These are phyloP conservation scores for Lasioglossum malachurum DNA, from an alignment of 2,888 invertebrate genomes.

Conservation along the genomic window DNA sequence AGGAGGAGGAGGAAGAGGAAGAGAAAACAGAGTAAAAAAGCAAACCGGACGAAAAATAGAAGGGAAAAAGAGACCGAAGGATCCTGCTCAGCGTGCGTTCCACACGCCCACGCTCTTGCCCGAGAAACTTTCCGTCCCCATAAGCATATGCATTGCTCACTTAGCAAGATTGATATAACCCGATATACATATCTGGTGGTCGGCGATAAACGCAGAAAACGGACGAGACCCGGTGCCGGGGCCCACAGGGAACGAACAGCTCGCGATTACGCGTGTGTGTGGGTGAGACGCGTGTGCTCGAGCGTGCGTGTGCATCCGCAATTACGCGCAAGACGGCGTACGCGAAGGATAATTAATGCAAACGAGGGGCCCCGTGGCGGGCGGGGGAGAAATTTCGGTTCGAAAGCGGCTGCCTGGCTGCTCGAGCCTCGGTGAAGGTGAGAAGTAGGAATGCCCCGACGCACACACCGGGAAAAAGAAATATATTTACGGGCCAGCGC, in stretches of 20 bases:
- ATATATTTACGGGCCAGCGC: slow-evolving; percentile 55
- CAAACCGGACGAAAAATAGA: background rate
- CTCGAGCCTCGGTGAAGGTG: slow-evolving; percentile 56
- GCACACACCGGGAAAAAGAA: slow-evolving; percentile 9
- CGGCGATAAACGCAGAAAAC: slow-evolving; percentile 36
- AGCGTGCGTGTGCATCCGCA: slow-evolving; percentile 72
- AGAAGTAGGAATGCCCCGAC: slow-evolving; percentile 63
- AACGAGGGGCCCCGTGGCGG: slow-evolving; percentile 47
- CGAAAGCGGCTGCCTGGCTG: slow-evolving; percentile 17
- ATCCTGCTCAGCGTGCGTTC: slow-evolving; percentile 76
- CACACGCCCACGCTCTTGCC: slow-evolving; percentile 77
- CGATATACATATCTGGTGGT: slow-evolving; percentile 70
- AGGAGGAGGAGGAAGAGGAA: slow-evolving; percentile 20
- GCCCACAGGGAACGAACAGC: background rate
- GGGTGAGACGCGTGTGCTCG: slow-evolving; percentile 41
- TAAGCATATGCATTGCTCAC: slow-evolving; percentile 82
- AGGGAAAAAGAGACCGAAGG: slow-evolving; percentile 59
- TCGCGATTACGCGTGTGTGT: background rate
- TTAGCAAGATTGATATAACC: slow-evolving; percentile 80
- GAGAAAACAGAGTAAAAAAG: background rate
- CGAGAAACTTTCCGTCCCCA: slow-evolving; percentile 70
- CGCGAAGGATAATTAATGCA: slow-evolving; percentile 72
- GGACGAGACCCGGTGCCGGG: background rate
- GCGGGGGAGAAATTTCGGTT: slow-evolving; percentile 63
- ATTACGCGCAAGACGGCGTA: slow-evolving; percentile 71